These are phyloP conservation scores for Sebastes flavidus DNA, from an alignment of 2,797 vertebrate species.

Conservation along the genomic window DNA sequence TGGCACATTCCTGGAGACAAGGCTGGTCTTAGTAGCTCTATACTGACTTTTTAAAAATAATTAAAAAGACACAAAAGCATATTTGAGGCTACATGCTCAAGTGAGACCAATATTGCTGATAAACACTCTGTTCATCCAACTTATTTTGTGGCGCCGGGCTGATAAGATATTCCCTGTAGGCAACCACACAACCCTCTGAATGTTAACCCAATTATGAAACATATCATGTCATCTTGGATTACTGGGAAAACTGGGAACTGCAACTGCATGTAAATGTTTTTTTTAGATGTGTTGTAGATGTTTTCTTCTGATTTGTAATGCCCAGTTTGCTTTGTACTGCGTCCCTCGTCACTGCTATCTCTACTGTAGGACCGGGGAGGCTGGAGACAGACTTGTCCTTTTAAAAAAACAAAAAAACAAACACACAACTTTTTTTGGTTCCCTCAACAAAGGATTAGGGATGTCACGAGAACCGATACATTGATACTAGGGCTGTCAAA, in stretches of 20 bases:
- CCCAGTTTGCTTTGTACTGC: background rate
- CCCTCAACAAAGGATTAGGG: background rate
- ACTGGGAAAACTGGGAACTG: background rate
- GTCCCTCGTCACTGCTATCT: background rate
- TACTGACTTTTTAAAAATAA: background rate
- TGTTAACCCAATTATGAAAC: constrained; percentile 10
- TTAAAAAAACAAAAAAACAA: no score
- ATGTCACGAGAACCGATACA: no score
- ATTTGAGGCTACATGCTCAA: background rate
- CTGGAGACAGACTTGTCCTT: background rate
- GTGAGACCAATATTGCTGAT: background rate
- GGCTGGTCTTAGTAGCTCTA: background rate
- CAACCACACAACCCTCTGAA: background rate
- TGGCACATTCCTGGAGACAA: background rate
- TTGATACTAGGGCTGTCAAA: no score
- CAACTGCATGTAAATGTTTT: background rate
- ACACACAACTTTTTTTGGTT: background rate
- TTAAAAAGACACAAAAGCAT: background rate
- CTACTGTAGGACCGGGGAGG: background rate
- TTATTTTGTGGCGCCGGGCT: background rate
- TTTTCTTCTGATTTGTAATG: background rate
- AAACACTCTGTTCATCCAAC: background rate
- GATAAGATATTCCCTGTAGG: background rate
- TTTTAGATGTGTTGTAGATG: background rate
- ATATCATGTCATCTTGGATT: background rate